Percentiles rank a stretch among this genome's conserved stretches.
These are phyloP conservation scores for Psilopsiagon aurifrons DNA, from an alignment of 2,113 vertebrate genomes.

Conservation along the genomic window DNA sequence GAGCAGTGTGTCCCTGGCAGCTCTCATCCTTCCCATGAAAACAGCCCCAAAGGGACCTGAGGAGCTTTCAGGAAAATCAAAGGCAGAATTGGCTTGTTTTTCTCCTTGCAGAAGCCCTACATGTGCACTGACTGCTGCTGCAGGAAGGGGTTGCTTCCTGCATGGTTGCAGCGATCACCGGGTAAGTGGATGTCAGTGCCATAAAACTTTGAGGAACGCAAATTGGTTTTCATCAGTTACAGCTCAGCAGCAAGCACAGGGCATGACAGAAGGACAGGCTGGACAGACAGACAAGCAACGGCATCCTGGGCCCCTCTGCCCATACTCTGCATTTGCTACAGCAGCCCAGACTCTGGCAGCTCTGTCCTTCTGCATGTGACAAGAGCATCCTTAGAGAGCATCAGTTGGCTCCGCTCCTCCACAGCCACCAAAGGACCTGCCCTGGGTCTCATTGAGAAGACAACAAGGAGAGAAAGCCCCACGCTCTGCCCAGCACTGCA, in stretches of 20 bases:
- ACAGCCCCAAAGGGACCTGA: not conserved
- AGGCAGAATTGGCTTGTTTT: not conserved
- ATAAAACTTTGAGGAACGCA: not conserved
- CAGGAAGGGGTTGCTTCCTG: not conserved
- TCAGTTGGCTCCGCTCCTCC: not conserved
- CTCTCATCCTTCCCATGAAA: not conserved
- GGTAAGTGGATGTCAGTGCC: not conserved
- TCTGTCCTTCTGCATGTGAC: not conserved
- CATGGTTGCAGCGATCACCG: accelerated
- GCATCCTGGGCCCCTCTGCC: not conserved
- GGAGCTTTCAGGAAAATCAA: not conserved
- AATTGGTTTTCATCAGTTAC: not conserved
- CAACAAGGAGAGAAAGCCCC: not conserved
- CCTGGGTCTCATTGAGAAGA: not conserved
- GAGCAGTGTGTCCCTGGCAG: not conserved
- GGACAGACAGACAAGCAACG: not conserved
- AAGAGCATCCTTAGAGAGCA: not conserved
- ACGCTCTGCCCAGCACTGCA: accelerated
- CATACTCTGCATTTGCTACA: not conserved
- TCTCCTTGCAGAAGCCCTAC: not conserved
- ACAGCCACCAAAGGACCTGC: not conserved
- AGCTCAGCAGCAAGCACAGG: not conserved
- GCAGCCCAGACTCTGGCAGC: not conserved
- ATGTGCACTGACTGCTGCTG: not conserved
- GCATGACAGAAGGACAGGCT: not conserved